Conservation (phyloP, 2,113 vertebrate species). For the Sapajus apella region DNA sequence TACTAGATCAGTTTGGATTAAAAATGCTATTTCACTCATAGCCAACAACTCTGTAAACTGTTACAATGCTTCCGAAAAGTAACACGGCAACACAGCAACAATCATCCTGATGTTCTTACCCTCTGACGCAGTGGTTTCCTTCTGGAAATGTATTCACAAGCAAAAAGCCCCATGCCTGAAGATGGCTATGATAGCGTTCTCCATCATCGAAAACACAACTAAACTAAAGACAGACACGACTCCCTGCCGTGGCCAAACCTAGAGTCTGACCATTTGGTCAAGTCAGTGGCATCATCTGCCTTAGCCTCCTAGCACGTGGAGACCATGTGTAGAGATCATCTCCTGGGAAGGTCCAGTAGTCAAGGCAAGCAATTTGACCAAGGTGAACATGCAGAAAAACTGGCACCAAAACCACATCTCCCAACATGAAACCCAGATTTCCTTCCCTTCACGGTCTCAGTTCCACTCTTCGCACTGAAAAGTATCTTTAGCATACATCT, state of each 20-base stretch:
- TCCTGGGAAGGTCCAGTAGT: not conserved
- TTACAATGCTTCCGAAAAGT: not conserved
- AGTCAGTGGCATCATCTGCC: not conserved
- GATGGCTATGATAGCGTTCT: not conserved
- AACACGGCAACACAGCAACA: not conserved
- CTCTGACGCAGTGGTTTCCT: slow-evolving; percentile 5
- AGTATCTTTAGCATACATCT: not conserved
- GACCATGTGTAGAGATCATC: not conserved
- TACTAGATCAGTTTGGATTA: not conserved
- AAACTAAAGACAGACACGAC: not conserved
- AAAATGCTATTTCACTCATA: not conserved
- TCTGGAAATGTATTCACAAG: slow-evolving; percentile 37
- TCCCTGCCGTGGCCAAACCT: not conserved
- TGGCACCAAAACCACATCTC: not conserved
- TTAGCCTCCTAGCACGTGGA: not conserved
- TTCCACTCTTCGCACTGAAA: not conserved
- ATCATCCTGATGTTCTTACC: not conserved
- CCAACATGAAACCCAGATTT: not conserved
- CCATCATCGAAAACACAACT: not conserved
- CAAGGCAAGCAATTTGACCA: not conserved
- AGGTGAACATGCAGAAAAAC: not conserved
- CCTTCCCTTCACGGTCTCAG: not conserved
- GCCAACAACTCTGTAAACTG: not conserved
- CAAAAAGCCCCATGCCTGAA: not conserved
- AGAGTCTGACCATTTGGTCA: not conserved